Conservation (phyloP, 2,888 invertebrate genomes). For the Platycheirus rosarum region DNA sequence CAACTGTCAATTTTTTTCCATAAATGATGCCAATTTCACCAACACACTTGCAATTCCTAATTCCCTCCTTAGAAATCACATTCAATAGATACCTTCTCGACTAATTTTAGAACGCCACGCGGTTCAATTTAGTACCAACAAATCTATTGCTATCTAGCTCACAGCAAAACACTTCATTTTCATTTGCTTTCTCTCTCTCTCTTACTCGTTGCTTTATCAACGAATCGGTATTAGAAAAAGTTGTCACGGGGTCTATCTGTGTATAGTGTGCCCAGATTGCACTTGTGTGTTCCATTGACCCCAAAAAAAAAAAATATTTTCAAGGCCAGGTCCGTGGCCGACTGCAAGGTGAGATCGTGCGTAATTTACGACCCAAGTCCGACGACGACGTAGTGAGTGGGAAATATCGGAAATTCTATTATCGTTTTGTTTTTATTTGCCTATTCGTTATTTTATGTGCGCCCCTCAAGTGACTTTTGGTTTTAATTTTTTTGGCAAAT, state of each 20-base stretch:
- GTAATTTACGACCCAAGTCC: constrained; percentile 45
- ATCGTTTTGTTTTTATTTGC: constrained; percentile 50
- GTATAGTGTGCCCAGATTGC: constrained; percentile 48
- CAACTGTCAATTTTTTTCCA: constrained; percentile 45
- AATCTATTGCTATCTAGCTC: constrained; percentile 21
- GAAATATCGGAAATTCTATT: constrained; percentile 70
- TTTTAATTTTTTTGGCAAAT: constrained; percentile 17
- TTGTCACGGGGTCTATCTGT: constrained; percentile 46
- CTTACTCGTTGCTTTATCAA: too few species aligned
- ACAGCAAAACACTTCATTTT: constrained; percentile 13
- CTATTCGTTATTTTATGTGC: constrained; percentile 29
- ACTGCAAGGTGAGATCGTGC: constrained; percentile 65
- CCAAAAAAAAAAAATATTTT: constrained; percentile 62
- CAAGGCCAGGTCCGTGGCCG: constrained; percentile 72
- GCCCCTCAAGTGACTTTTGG: constrained; percentile 9
- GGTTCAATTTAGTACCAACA: constrained; percentile 46
- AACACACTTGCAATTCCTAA: constrained; percentile 10
- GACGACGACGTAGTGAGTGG: constrained; percentile 14
- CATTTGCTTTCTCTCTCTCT: constrained; percentile 19
- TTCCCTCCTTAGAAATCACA: constrained; percentile 5
- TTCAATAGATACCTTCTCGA: constrained; percentile 37
- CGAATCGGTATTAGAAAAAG: constrained; percentile 46
- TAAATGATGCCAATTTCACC: constrained; percentile 47
- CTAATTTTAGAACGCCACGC: constrained; percentile 64
- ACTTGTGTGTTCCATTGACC: constrained; percentile 72